Evolutionary conservation across 2,888 invertebrate species (phyloP), one percentile per base, ranked within the genome.

Genomic region (Cataglyphis albicans): DNA sequence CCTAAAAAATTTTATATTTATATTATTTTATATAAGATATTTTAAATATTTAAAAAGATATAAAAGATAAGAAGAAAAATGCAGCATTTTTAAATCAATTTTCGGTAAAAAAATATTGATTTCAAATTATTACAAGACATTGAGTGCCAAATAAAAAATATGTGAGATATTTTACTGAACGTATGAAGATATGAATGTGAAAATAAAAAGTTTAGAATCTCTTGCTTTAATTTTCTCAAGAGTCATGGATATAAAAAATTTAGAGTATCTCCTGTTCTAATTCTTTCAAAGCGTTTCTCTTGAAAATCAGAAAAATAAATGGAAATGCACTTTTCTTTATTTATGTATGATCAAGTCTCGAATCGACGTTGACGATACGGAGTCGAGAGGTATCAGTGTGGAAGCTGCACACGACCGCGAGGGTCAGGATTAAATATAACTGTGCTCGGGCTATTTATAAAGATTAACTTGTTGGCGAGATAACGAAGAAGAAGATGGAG

Each of bases 391-490:
- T 89, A 90, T 89, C 91, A 89, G 86, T 88, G 89, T 84, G 88
- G 89, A 91, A 90, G 89, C 84, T 81, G 72, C 48, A 52, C 48
- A 52, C 87, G 86, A 88, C 84, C 89, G 89, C 92, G 93, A 93
- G 92, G 93, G 93, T 93, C 93, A 93, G 92, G 93, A 93, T 94
- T 93, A 94, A 93, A 94, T 93, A 93, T 93, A 94, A 92, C 93
- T 91, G 86, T 91, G 91, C 92, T 92, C 92, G 91, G 65, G 93
- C 94, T 94, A 94, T 94, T 94, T 94, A 93, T 94, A 93, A 93
- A 93, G 93, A 93, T 94, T 93, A 94, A 93, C 93, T 93, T 92
- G 93, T 93, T 93, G 93, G 92, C 91, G 93, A 93, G 93, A 94
- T 94, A 94, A 94, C 93, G 93, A 93, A 93, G 92, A 89, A 89